Conservation (phyloP, 2,888 invertebrate genomes). For the Noctua janthe region DNA sequence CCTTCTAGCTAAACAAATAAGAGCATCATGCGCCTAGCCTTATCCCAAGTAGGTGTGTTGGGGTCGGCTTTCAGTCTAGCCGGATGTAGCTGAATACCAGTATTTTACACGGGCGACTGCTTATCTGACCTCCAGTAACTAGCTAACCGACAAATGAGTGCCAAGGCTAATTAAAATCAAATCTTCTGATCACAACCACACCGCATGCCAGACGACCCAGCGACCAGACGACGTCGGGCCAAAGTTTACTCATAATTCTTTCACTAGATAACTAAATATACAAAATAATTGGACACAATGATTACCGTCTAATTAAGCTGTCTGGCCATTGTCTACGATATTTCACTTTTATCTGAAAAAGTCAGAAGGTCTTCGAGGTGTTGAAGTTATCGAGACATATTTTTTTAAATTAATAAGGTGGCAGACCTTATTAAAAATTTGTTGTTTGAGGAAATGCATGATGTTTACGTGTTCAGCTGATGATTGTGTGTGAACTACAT, state of each 20-base stretch:
- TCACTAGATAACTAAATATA: slow-evolving; percentile 23
- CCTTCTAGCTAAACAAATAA: neutral
- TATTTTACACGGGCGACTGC: neutral
- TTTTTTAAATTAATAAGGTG: slow-evolving; percentile 21
- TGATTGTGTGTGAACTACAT: neutral
- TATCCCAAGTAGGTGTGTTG: neutral
- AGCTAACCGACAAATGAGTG: neutral
- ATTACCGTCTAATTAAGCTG: slow-evolving; percentile 42
- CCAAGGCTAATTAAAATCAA: neutral
- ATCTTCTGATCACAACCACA: slow-evolving; percentile 23
- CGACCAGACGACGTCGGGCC: slow-evolving; percentile 3
- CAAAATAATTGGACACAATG: slow-evolving; percentile 49
- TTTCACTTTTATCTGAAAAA: slow-evolving; percentile 42
- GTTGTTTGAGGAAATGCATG: neutral
- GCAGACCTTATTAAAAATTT: slow-evolving; percentile 1
- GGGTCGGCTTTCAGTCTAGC: neutral
- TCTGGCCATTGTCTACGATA: slow-evolving; percentile 53
- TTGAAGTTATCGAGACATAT: slow-evolving; percentile 35
- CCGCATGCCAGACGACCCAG: slow-evolving; percentile 21
- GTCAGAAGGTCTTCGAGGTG: slow-evolving; percentile 45
- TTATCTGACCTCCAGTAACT: neutral
- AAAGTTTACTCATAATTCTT: slow-evolving; percentile 48
- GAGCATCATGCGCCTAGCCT: neutral
- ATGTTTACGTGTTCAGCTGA: neutral
- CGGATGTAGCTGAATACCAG: neutral